Evolutionary conservation across 2,113 vertebrate species (phyloP).

Genomic region (Phoenicopterus ruber): DNA sequence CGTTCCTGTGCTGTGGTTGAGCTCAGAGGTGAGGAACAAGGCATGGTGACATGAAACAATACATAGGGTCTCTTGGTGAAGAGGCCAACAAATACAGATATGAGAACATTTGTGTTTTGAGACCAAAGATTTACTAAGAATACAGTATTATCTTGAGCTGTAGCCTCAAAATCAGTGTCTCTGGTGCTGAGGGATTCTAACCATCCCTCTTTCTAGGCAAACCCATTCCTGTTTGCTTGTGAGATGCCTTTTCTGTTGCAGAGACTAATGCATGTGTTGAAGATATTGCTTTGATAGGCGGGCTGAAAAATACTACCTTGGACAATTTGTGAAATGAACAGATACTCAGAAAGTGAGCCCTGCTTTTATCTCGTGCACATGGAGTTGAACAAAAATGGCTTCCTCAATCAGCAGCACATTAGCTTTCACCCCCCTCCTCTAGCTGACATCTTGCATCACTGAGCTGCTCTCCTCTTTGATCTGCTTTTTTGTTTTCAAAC

Average conservation of each 20-base stretch:
- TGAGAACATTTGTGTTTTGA: not conserved
- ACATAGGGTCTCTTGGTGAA: not conserved
- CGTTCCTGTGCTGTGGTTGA: accelerated
- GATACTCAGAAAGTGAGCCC: not conserved
- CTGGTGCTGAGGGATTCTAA: not conserved
- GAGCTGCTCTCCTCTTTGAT: conserved; percentile 16
- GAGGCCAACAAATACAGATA: not conserved
- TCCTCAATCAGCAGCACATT: not conserved
- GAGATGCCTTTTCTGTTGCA: not conserved
- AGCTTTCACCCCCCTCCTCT: not conserved
- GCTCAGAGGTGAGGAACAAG: not conserved
- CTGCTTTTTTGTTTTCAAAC: conserved; percentile 20
- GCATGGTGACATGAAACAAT: not conserved
- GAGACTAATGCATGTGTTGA: not conserved
- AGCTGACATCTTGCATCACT: not conserved
- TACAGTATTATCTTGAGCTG: not conserved
- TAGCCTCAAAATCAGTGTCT: not conserved
- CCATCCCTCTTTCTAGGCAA: not conserved
- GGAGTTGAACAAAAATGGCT: not conserved
- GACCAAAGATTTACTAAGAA: not conserved
- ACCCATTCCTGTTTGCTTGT: not conserved
- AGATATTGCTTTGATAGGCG: not conserved
- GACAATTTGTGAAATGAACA: not conserved
- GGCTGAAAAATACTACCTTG: not conserved
- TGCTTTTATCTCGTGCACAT: not conserved